Evolutionary conservation across 2,888 invertebrate genomes (phyloP).

Genomic region (Caenorhabditis angaria): DNA sequence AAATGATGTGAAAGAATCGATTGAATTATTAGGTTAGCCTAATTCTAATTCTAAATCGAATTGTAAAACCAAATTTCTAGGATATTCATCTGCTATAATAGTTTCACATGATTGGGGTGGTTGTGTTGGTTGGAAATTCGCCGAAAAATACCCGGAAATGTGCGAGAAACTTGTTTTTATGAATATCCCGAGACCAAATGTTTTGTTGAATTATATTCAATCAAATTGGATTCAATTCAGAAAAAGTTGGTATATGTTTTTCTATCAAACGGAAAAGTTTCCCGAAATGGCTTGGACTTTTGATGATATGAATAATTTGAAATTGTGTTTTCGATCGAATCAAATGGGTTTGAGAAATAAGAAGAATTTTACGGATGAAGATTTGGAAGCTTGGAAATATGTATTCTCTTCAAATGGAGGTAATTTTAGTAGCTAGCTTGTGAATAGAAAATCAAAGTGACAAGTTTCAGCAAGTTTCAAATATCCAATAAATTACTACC

Average conservation of each 20-base stretch:
- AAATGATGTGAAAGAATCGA: conserved; percentile 79
- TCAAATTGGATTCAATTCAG: conserved; percentile 32
- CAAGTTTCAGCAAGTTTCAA: conserved; percentile 17
- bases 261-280: conserved; percentile 78
- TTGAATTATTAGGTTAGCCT: conserved; percentile 76
- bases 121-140: conserved; percentile 78
- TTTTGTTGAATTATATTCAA: conserved; percentile 76
- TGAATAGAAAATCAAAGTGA: neutral
- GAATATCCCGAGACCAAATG: conserved; percentile 81
- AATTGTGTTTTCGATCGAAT: conserved; percentile 75
- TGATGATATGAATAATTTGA: conserved; percentile 78
- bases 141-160: conserved; percentile 50
- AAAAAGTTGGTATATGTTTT: conserved; percentile 76
- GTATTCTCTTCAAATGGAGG: conserved; percentile 79
- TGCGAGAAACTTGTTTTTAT: conserved; percentile 80
- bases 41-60: neutral
- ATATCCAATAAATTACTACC: conserved; percentile 77
- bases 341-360: conserved; percentile 54
- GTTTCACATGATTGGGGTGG: conserved; percentile 76
- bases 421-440: conserved; percentile 6
- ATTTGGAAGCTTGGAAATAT: conserved; percentile 83
- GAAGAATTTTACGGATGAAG: conserved; percentile 74
- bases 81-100: conserved; percentile 38
- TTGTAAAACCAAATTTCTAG: neutral
- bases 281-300: conserved; percentile 79